Evolutionary conservation across 2,888 invertebrate species (phyloP).

Genomic region (Zaprionus lineosus): DNA sequence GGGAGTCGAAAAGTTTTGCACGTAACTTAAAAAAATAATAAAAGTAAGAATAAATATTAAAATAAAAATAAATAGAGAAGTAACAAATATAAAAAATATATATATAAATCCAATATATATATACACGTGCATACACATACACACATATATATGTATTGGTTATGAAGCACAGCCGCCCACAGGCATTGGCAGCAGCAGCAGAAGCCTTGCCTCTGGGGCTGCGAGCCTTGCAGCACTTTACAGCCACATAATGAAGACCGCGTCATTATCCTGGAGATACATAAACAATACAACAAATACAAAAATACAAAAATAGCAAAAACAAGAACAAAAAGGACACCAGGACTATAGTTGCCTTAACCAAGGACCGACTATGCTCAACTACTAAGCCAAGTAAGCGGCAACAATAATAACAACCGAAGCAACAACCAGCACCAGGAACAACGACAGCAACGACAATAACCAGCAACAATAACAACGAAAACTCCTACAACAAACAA

Average conservation of each 20-base stretch:
- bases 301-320: conserved; percentile 13
- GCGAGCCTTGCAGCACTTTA: too few species aligned
- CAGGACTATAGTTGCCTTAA: conserved; percentile 11
- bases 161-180: neutral
- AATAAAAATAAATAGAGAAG: conserved; percentile 37
- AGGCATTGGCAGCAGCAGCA: conserved; percentile 14
- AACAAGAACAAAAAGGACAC: conserved; percentile 7
- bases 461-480: too few species aligned
- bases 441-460: conserved; percentile 21
- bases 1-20: conserved; percentile 76
- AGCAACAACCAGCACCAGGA: conserved; percentile 22
- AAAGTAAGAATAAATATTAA: conserved; percentile 32
- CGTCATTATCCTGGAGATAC: conserved; percentile 77
- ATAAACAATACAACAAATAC: conserved; percentile 67
- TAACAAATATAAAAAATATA: neutral
- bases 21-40: conserved; percentile 58
- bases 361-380: conserved; percentile 42
- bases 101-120: conserved; percentile 12
- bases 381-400: conserved; percentile 64
- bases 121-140: conserved; percentile 9
- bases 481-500: too few species aligned
- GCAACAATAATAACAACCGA: conserved; percentile 34
- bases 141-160: neutral
- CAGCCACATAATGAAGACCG: conserved; percentile 73
- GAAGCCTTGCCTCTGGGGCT: too few species aligned